Percentiles rank a stretch among this genome's conserved stretches.
Evolutionary conservation across 2,888 invertebrate genomes (phyloP).

Genomic region (Amphipyra tragopoginis): DNA sequence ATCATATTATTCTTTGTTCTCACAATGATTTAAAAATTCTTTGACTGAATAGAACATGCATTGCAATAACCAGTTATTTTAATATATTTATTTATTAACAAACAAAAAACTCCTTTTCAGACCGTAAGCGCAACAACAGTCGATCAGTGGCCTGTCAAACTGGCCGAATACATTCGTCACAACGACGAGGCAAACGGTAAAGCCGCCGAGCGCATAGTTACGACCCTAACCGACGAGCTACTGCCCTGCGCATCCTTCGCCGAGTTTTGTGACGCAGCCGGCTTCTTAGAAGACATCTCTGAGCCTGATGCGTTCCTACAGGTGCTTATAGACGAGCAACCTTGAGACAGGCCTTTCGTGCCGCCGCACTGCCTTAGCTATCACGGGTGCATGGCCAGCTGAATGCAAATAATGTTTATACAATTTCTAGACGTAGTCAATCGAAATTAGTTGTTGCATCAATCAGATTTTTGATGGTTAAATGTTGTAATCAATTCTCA

Average conservation of each 20-base stretch:
- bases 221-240: constrained; percentile 95
- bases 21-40: too few relatives aligned
- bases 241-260: constrained; percentile 96
- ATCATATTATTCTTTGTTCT: too few relatives aligned
- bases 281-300: constrained; percentile 92
- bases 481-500: not conserved
- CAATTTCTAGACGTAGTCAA: not conserved
- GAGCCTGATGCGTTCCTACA: constrained; percentile 90
- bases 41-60: too few relatives aligned
- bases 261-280: constrained; percentile 98
- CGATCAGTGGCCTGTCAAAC: constrained; percentile 96
- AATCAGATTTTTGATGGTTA: not conserved
- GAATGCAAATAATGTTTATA: constrained; percentile 8
- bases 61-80: too few relatives aligned
- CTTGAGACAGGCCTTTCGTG: constrained; percentile 73
- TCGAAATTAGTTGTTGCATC: constrained; percentile 4
- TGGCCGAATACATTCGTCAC: constrained; percentile 98
- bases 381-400: constrained; percentile 76
- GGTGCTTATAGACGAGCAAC: constrained; percentile 75
- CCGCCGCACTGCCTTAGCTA: constrained; percentile 75
- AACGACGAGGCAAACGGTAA: constrained; percentile 97
- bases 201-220: constrained; percentile 95
- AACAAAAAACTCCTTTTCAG: constrained; percentile 76
- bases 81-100: too few relatives aligned
- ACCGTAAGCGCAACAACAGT: constrained; percentile 92